phyloP scores from a whole-genome alignment of 2,113 vertebrate species.

The Dicrurus megarhynchus region DNA sequence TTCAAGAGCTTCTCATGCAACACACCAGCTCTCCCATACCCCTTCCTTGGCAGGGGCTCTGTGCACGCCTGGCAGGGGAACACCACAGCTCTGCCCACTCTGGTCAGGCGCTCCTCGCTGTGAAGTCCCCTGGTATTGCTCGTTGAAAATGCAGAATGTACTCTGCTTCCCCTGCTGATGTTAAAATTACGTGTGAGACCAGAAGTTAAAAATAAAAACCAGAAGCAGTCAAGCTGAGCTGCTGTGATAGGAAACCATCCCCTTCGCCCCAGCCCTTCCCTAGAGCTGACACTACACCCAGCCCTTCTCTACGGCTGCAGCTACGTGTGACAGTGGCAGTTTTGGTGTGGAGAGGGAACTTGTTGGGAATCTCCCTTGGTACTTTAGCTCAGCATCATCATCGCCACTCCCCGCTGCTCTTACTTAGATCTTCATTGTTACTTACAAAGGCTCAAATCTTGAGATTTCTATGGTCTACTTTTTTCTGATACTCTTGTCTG shows the following conservation, averaged over 20 bases:
- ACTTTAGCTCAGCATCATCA: not conserved
- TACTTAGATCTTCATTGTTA: not conserved
- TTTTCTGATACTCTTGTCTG: not conserved
- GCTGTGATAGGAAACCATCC: not conserved
- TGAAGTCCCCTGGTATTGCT: not conserved
- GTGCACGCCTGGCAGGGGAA: not conserved
- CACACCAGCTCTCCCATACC: not conserved
- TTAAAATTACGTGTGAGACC: not conserved
- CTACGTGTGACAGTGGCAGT: accelerated
- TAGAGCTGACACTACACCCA: not conserved
- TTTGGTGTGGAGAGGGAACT: not conserved
- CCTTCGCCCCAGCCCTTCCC: not conserved
- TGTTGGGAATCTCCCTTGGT: not conserved
- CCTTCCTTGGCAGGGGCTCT: not conserved
- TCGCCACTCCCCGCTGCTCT: not conserved
- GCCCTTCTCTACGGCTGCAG: not conserved
- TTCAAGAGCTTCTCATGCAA: not conserved
- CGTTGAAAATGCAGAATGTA: accelerated
- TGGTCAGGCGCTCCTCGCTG: accelerated
- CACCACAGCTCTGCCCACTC: not conserved
- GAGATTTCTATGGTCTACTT: not conserved
- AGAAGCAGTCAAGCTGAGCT: not conserved
- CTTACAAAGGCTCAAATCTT: not conserved
- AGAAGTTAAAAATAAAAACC: not conserved
- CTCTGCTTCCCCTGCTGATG: not conserved